Evolutionary conservation across 2,113 vertebrate genomes (phyloP).

Genomic region (Protobothrops mucrosquamatus): DNA sequence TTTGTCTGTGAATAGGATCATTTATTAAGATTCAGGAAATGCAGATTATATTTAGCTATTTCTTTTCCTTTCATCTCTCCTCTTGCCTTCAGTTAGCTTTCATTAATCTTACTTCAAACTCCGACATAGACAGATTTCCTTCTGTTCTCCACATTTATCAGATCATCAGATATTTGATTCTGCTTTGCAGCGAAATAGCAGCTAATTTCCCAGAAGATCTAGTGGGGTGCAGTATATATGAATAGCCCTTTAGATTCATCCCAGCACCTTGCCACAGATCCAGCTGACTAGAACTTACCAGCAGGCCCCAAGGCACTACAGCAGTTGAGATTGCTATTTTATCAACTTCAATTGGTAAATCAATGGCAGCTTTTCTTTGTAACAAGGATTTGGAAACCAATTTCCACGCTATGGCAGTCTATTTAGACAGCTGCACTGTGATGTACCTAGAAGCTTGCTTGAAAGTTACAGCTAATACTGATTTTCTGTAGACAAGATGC

Average conservation of each 20-base stretch:
- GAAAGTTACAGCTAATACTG: neutral
- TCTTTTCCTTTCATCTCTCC: constrained; percentile 29
- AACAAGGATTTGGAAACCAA: neutral
- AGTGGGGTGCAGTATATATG: neutral
- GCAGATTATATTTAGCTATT: constrained; percentile 53
- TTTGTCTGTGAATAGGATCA: constrained; percentile 47
- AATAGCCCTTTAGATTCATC: neutral
- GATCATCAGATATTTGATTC: constrained; percentile 1
- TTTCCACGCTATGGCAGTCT: neutral
- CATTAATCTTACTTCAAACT: constrained; percentile 58
- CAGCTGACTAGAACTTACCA: neutral
- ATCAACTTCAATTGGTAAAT: neutral
- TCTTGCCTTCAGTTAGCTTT: constrained; percentile 5
- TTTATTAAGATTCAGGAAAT: constrained; percentile 61
- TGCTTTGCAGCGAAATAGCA: neutral
- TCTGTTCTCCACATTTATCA: neutral
- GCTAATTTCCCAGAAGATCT: neutral
- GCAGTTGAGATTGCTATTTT: neutral
- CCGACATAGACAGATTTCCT: constrained; percentile 24
- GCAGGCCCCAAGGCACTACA: neutral
- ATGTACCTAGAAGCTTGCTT: neutral
- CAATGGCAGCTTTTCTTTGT: neutral
- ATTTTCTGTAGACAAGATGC: neutral
- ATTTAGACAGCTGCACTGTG: neutral
- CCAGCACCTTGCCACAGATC: neutral